Conservation (phyloP, 2,797 vertebrate genomes). For the Antrozous pallidus region DNA sequence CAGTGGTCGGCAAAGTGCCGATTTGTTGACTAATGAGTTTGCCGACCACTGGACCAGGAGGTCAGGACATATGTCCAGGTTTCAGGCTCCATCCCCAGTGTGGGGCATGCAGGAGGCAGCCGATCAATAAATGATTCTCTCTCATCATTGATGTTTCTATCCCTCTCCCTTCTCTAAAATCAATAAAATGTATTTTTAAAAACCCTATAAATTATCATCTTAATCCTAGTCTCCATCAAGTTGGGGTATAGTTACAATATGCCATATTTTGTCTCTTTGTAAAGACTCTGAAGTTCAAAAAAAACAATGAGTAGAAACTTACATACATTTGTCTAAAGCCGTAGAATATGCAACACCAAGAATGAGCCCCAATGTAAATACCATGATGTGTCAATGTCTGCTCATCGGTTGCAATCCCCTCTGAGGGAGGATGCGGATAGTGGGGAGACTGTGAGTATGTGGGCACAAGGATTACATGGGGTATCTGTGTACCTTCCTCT, state of each 20-base stretch:
- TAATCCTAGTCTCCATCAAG: neutral
- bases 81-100: no score
- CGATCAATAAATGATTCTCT: no score
- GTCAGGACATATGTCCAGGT: no score
- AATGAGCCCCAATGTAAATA: neutral
- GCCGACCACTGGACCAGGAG: no score
- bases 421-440: neutral
- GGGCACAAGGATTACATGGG: neutral
- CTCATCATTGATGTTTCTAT: no score
- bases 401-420: neutral
- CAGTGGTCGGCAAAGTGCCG: no score
- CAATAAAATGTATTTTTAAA: no score
- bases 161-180: no score
- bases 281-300: neutral
- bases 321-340: neutral
- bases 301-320: neutral
- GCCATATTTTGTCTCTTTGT: neutral
- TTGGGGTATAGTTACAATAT: neutral
- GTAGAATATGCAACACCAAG: neutral
- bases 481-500: neutral
- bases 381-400: no score
- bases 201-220: neutral
- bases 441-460: neutral
- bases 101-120: no score
- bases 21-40: no score